Evolutionary conservation across 2,113 vertebrate genomes (phyloP).

Genomic region (Sphaerodactylus townsendi): DNA sequence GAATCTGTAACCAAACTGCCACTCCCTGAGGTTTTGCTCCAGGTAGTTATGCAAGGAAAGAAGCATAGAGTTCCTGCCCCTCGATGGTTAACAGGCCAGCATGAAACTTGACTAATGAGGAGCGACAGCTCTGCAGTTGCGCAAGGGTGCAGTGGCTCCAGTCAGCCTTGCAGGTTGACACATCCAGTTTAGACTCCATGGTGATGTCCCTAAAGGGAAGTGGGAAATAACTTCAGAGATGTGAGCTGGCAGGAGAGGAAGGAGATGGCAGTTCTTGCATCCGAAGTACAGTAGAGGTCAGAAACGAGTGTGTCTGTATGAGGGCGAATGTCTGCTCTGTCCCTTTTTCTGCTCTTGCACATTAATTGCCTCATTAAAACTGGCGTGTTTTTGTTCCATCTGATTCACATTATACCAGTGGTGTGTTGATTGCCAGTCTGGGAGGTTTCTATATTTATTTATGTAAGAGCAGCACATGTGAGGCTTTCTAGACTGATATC

Average conservation of each 20-base stretch:
- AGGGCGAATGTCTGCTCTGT: background rate
- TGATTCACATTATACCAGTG: background rate
- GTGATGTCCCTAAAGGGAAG: background rate
- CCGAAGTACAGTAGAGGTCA: background rate
- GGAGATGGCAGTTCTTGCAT: background rate
- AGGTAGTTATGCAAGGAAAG: background rate
- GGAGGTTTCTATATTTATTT: background rate
- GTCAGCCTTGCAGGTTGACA: background rate
- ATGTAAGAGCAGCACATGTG: background rate
- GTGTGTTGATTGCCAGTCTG: background rate
- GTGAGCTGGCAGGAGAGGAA: background rate
- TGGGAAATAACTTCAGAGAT: background rate
- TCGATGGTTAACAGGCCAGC: conserved; percentile 16
- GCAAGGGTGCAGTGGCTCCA: background rate
- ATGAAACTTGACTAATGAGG: background rate
- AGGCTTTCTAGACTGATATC: background rate
- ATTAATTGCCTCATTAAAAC: background rate
- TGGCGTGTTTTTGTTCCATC: background rate
- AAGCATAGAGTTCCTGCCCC: background rate
- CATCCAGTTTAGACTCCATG: background rate
- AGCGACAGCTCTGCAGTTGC: background rate
- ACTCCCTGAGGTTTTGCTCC: background rate
- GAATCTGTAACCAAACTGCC: background rate
- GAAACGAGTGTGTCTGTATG: background rate
- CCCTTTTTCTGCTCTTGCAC: background rate